These are phyloP conservation scores for Coreoperca whiteheadi DNA, from an alignment of 2,113 vertebrate species.

Conservation along the genomic window DNA sequence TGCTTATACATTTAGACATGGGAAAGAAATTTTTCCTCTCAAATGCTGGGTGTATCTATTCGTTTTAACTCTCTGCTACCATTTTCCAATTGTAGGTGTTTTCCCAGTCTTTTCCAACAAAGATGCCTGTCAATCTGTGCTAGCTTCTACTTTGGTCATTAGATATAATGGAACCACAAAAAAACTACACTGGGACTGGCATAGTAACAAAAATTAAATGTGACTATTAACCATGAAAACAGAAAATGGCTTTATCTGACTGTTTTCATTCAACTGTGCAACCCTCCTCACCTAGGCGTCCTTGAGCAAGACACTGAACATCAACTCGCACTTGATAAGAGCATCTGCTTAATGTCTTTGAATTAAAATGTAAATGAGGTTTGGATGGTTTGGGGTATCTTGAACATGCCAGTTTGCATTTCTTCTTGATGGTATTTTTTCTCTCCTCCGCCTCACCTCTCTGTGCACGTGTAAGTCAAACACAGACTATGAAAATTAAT, in stretches of 20 bases:
- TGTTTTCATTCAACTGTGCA: slow-evolving; percentile 33
- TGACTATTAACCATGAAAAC: slow-evolving; percentile 37
- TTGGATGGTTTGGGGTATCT: slow-evolving; percentile 65
- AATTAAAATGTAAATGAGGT: slow-evolving; percentile 83
- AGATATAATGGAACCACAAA: slow-evolving; percentile 11
- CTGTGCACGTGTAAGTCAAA: slow-evolving; percentile 55
- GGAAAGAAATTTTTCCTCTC: not conserved
- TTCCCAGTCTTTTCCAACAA: not conserved
- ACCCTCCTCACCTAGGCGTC: slow-evolving; percentile 61
- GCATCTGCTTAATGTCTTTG: slow-evolving; percentile 81
- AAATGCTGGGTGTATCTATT: not conserved
- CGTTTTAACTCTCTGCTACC: not conserved
- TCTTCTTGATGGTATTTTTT: slow-evolving; percentile 42
- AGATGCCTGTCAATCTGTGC: not conserved
- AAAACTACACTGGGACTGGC: not conserved
- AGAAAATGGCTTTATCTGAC: slow-evolving; percentile 22
- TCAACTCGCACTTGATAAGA: slow-evolving; percentile 60
- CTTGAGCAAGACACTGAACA: slow-evolving; percentile 72
- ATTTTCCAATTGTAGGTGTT: not conserved
- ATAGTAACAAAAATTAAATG: slow-evolving; percentile 26
- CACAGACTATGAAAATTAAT: slow-evolving; percentile 72
- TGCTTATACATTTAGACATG: not conserved
- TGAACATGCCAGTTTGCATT: slow-evolving; percentile 51
- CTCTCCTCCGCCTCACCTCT: slow-evolving; percentile 21
- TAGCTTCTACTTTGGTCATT: slow-evolving; percentile 3